Evolutionary conservation across 1,140 invertebrate species (phyloP), one percentile per base, ranked within the genome.

Genomic region (Apis laboriosa): DNA sequence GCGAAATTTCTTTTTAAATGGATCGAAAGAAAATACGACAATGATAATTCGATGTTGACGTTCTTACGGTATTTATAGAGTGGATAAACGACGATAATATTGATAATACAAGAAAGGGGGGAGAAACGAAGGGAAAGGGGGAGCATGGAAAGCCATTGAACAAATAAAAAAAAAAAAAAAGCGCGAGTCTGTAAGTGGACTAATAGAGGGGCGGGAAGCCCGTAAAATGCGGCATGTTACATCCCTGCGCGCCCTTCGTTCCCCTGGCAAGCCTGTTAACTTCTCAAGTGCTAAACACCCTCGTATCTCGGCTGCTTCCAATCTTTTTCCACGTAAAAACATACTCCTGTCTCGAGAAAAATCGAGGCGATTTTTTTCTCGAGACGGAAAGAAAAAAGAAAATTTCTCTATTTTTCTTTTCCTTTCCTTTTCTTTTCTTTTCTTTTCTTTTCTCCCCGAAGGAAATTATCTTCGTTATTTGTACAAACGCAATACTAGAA

Each of bases 201-300:
- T 91, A 93, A 92, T 92, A 83, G 86, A 82, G 83, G 91, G 91
- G 90, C 60, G 90, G 90, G 93, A 94, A 94, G 91, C 93, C 92
- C 88, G 85, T 86, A 60, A 90, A 91, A 88, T 92, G 92, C 88
- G 81, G 68, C 80, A 77, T 83, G 87, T 89, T 91, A 88, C 84
- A 75, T 77, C 84, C 66, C 84, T 83, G 75, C 67, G 71, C 78
- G 78, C 84, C 76, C 79, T 53, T 43, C 77, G 66, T 21, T 19
- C 58, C 24, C 24, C 53, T 43, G 28, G 63, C 56, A 68, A 82
- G 73, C 73, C 64, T 64, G 74, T 82, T 82, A 13, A 55, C 73
- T 68, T 67, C 73, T 68, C 53, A 66, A 80, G 79, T 66, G 71
- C 71, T 80, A 66, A 80, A 80, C 79, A 76, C 79, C 34, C 71